Base-by-base conservation (phyloP, 2,888 invertebrate genomes). In the Stenurella melanura region DNA sequence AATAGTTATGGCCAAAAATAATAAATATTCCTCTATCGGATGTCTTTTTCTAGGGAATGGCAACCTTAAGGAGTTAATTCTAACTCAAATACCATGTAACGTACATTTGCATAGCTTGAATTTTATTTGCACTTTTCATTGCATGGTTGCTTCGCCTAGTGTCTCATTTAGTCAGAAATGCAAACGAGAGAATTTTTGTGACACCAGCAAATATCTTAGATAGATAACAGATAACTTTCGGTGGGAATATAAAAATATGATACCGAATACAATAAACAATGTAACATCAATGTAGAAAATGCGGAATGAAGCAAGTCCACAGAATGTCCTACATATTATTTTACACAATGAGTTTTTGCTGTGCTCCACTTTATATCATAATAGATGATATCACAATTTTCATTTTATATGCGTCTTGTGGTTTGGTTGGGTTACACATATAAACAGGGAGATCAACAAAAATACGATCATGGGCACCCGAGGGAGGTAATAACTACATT, bases 351-450 rank as follows among this genome's bases (percentile, higher is more conserved):
- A 19, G 12, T 58, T 58, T 58, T 58, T 58, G 21, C 58, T 58
- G 19, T 19, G 58, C 21, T 18, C 58, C 18, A 58, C 58, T 58
- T 58, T 58, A 58, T 50, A n/a, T 58, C 4, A 58, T 58, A 58
- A 58, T 58, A 58, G 58, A 58, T 58, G 58, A 58, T 19, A 58
- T 58, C 58, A 58, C 58, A 58, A 21, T 58, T 58, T 58, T 58
- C 19, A 12, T 58, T 58, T 58, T 19, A 50, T 50, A 50, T 50
- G 50, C 50, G 50, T n/a, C 50, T 50, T 50, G 50, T n/a, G 50
- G 50, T 50, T 58, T 19, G 58, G 12, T 21, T 19, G 21, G 19
- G 7, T 34, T 34, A 34, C 30, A 34, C 30, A 2, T 34, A 34
- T 26, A 26, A n/a, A n/a, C 30, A 9, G 9, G 9, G 30, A 2